phyloP scores from a whole-genome alignment of 2,113 vertebrate species.

The Sitta europaea region DNA sequence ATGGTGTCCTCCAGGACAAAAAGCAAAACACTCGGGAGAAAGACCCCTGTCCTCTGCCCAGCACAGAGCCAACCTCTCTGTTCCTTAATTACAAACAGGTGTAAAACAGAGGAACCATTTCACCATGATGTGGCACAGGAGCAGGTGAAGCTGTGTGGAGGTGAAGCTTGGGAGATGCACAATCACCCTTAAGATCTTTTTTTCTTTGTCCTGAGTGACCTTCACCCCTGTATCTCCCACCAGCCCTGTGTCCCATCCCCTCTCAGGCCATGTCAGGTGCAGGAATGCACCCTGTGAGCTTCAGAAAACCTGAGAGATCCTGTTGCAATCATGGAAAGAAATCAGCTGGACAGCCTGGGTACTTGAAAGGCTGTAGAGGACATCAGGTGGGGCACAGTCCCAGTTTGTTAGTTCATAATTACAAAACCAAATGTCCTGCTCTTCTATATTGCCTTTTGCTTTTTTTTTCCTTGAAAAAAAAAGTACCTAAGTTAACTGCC shows the following conservation, averaged over 20 bases:
- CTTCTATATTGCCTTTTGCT: neutral
- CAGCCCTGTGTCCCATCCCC: neutral
- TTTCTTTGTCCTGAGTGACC: neutral
- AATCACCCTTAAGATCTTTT: neutral
- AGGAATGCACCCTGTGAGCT: fast-evolving
- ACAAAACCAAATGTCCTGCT: conserved; percentile 51
- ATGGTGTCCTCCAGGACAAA: fast-evolving
- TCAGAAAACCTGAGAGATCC: neutral
- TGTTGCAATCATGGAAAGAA: neutral
- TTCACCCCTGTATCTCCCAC: neutral
- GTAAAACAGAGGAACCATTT: neutral
- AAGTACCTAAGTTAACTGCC: neutral
- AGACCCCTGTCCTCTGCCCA: fast-evolving
- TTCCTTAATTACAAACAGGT: neutral
- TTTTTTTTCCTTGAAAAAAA: neutral
- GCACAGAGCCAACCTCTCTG: fast-evolving
- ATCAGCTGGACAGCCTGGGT: neutral
- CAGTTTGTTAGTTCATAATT: neutral
- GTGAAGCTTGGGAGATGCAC: neutral
- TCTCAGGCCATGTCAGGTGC: neutral
- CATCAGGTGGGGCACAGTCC: neutral
- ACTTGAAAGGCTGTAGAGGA: conserved; percentile 30
- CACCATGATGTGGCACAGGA: neutral
- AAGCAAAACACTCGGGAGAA: fast-evolving
- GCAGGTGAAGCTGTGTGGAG: neutral